Evolutionary conservation across 1,140 invertebrate species (phyloP).

Genomic region (Aphelenchoides fujianensis): DNA sequence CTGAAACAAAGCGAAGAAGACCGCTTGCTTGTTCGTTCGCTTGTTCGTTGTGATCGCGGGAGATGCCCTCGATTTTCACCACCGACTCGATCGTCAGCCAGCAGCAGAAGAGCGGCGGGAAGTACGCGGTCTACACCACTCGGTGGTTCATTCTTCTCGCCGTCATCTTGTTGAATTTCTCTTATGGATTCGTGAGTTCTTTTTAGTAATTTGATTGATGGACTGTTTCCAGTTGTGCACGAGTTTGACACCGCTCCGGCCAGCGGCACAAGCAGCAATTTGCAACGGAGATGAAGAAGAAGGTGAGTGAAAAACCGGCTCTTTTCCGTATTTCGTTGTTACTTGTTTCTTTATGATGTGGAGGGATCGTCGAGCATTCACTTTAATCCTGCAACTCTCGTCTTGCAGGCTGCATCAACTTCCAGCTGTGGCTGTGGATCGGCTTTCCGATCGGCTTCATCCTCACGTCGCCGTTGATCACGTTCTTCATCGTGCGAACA

Average conservation of each 20-base stretch:
- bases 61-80: slow-evolving; percentile 11
- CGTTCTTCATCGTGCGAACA: background rate
- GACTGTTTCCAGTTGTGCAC: background rate
- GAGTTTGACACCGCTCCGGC: background rate
- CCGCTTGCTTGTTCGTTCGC: too few relatives aligned
- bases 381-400: too few relatives aligned
- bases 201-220: background rate
- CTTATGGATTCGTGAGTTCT: slow-evolving; percentile 8
- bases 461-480: background rate
- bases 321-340: too few relatives aligned
- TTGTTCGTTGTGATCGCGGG: too few relatives aligned
- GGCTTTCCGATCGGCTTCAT: slow-evolving; percentile 3
- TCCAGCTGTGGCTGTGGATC: background rate
- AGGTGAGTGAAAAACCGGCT: too few relatives aligned
- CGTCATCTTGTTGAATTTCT: slow-evolving; percentile 2
- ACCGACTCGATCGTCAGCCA: slow-evolving; percentile 14
- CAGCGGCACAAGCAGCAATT: background rate
- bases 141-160: slow-evolving; percentile 15
- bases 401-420: background rate
- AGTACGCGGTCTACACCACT: background rate
- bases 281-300: background rate
- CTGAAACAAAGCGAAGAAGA: too few relatives aligned
- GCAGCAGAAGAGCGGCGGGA: background rate
- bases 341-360: too few relatives aligned
- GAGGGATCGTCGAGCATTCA: too few relatives aligned